Evolutionary conservation across 2,113 vertebrate genomes (phyloP), one percentile per base, ranked within the genome.

Genomic region (Callospermophilus lateralis): DNA sequence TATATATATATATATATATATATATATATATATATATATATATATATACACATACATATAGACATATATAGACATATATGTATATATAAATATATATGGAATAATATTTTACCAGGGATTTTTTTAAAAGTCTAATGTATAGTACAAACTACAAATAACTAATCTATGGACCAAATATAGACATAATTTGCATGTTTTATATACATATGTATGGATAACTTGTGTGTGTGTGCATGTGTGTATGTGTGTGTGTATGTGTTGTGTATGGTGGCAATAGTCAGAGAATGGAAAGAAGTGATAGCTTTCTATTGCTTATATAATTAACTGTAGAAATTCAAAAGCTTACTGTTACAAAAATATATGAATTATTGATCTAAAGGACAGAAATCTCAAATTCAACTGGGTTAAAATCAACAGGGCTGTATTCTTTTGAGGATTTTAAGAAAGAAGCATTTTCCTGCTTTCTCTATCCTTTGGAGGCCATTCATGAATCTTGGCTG

Each of bases 21-120:
- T n/a, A n/a, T n/a, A n/a, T n/a, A n/a, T n/a, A n/a, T n/a, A n/a
- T n/a, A n/a, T n/a, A n/a, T n/a, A n/a, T n/a, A n/a, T n/a, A n/a
- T n/a, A n/a, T n/a, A n/a, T n/a, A n/a, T n/a, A n/a, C n/a, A 8
- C 8, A 45, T 1, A 45, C 45, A 45, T 0, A 45, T 8, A 45
- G 7, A 45, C 45, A 45, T 45, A 8, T 45, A 45, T 45, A 45
- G 45, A 45, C 45, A 45, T 45, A 45, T 45, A 51, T 51, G 12
- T 51, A 51, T 51, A 51, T 51, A 13, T 51, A 13, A 2, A 51
- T 51, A 51, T 51, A 51, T 51, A 12, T 51, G 48, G 48, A 51
- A 51, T 65, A 11, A 65, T 65, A 30, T 30, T 65, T 65, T 12
- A 65, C 30, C 63, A 65, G 63, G 20, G 22, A 58, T 58, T 58